These are phyloP conservation scores for Saccopteryx bilineata DNA, from an alignment of 2,113 vertebrate genomes.

Conservation along the genomic window DNA sequence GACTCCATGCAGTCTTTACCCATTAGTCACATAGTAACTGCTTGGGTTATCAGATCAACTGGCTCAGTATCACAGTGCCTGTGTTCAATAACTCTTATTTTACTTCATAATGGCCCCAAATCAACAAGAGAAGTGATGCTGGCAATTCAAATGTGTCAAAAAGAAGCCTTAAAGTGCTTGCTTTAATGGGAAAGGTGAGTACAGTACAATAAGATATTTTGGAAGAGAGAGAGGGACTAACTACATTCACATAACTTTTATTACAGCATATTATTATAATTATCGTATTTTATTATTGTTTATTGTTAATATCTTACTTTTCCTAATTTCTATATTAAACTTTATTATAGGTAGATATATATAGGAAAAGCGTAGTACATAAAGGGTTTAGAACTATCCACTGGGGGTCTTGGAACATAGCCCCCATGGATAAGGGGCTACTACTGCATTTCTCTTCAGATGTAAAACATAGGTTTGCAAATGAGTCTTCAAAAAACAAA, in stretches of 20 bases:
- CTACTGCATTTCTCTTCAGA: background rate
- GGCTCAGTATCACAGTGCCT: background rate
- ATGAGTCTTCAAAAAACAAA: constrained; percentile 30
- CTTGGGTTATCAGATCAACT: background rate
- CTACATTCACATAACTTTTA: background rate
- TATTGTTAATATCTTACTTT: background rate
- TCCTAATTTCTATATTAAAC: background rate
- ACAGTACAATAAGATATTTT: background rate
- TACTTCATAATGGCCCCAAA: background rate
- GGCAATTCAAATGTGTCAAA: background rate
- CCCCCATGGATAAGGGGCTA: background rate
- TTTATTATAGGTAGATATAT: background rate
- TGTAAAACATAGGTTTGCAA: background rate
- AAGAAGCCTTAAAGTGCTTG: background rate
- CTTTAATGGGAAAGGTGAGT: background rate
- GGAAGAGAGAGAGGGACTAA: background rate
- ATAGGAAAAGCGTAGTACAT: background rate
- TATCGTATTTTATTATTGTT: background rate
- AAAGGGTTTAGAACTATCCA: background rate
- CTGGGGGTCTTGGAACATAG: background rate
- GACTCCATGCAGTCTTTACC: background rate
- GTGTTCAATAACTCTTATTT: background rate
- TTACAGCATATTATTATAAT: background rate
- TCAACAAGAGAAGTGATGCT: background rate
- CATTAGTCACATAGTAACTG: no score